Base-by-base conservation (phyloP, 2,797 vertebrate genomes). In the Phataginus tricuspis region DNA sequence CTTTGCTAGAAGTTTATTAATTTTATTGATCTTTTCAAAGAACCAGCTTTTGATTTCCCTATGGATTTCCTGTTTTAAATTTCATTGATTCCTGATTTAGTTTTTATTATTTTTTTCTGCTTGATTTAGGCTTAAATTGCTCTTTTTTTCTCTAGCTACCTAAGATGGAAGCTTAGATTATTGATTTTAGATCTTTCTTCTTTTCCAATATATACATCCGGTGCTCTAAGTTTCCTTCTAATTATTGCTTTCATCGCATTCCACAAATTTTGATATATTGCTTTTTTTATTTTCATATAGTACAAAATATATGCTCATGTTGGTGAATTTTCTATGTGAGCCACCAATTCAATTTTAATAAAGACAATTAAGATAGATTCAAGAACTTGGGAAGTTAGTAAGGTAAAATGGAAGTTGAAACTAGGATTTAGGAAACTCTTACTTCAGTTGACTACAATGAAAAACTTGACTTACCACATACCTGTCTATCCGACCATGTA, bases 1-100 rank as follows among this genome's bases (percentile, higher is more conserved):
- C 27, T 11, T 42, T 27, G 49, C 25, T 78, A 34, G 51, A 84
- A 86, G 8, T 61, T 89, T 49, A 55, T 45, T 23, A 49, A 68
- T 63, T 69, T 78, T 78, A 78, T 25, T 71, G 39, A 57, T 79
- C 80, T 90, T 95, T 90, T 86, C 71, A 80, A 79, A 78, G 19
- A 79, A 74, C 15, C 12, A 27, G 16, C 14, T 91, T 83, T 91
- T 78, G 2, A 31, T 57, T 82, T 83, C 18, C 90, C 15, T 55
- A 39, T 49, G 59, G 63, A 90, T 83, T 93, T 95, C 61, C 10
- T 82, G 16, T 61, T 90, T 86, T 83, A 37, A 29, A 78, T 71
- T 77, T 86, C 13, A 4, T 37, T 29, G 45, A 51, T 93, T 64
- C 29, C 15, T 39, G 19, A 16, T 63, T 45, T 95, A 75, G 86